A percentile compares a stretch with the other conserved stretches of the same genome.
phyloP scores from a whole-genome alignment of 2,797 vertebrate genomes.

The Thunnus albacares region DNA sequence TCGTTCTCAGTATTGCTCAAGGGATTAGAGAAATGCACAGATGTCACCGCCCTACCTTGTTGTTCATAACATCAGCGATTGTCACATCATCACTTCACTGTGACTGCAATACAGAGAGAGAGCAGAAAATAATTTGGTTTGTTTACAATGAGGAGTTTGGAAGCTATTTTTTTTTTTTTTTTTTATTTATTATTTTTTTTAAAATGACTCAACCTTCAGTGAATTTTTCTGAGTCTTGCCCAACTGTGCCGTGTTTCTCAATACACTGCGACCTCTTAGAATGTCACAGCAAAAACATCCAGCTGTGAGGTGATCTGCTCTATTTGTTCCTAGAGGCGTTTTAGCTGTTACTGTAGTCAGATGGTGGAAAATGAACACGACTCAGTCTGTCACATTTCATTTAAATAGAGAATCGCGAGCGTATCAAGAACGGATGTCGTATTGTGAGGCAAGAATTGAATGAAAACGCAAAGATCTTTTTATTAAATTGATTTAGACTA shows the following conservation, averaged over 20 bases:
- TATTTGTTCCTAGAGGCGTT: conserved; percentile 58
- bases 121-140: conserved; percentile 4
- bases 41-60: conserved; percentile 45
- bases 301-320: conserved; percentile 69
- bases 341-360: conserved; percentile 54
- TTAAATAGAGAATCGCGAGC: conserved; percentile 44
- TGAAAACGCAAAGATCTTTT: conserved; percentile 37
- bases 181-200: neutral
- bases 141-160: conserved; percentile 26
- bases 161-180: conserved; percentile 4
- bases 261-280: conserved; percentile 60
- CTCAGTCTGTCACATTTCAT: conserved; percentile 55
- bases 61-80: conserved; percentile 18
- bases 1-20: conserved; percentile 46
- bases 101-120: neutral
- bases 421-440: conserved; percentile 29
- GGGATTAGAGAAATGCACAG: conserved; percentile 60
- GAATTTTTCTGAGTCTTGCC: conserved; percentile 28
- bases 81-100: conserved; percentile 17
- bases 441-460: conserved; percentile 14
- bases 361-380: conserved; percentile 61
- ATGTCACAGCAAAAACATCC: conserved; percentile 71
- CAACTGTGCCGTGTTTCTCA: conserved; percentile 43
- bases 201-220: neutral
- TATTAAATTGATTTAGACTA: conserved; percentile 23